These are phyloP conservation scores for Odontocerum albicorne DNA, from an alignment of 2,888 invertebrate genomes.

Conservation along the genomic window DNA sequence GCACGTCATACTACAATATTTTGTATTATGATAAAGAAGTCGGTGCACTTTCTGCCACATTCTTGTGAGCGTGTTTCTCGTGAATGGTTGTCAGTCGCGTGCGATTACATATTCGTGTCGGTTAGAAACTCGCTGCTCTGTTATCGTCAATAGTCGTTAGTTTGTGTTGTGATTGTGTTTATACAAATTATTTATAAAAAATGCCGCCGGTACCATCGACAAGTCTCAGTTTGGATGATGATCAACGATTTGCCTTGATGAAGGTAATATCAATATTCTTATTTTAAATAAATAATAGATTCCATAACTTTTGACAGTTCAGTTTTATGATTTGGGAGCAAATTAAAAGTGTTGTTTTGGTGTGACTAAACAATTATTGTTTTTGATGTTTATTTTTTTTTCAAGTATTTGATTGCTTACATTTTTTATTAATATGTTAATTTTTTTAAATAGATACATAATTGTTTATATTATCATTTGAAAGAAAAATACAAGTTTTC, in stretches of 20 bases:
- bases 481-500: no score
- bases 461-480: no score
- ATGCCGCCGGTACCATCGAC: slow-evolving; percentile 53
- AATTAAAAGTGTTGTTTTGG: no score
- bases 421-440: no score
- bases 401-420: no score
- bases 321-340: no score
- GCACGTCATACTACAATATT: no score
- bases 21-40: neutral
- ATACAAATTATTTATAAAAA: neutral
- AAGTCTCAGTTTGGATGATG: slow-evolving; percentile 66
- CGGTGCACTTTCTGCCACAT: neutral
- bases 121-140: neutral
- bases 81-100: neutral
- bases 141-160: neutral
- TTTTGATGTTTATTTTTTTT: no score
- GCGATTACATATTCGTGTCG: neutral
- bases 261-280: slow-evolving; percentile 60
- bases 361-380: no score
- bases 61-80: neutral
- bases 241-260: slow-evolving; percentile 75
- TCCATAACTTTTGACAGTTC: no score
- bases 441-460: no score
- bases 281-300: no score
- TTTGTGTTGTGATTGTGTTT: slow-evolving; percentile 18